These are phyloP conservation scores for Nasonia vitripennis DNA, from an alignment of 1,140 invertebrate species.

Conservation along the genomic window DNA sequence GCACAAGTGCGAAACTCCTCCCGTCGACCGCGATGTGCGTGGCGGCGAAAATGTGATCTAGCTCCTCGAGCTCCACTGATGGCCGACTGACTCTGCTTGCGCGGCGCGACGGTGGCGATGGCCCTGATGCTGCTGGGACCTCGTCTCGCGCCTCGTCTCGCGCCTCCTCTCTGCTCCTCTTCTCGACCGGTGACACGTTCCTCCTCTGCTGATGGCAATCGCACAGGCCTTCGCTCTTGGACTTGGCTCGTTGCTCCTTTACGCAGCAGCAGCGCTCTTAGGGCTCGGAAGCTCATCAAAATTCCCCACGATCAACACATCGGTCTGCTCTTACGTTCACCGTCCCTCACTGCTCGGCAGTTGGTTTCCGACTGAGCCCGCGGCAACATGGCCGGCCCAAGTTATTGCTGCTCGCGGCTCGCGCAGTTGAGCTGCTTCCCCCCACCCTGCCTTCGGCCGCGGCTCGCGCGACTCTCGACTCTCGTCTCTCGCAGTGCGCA, in stretches of 20 bases:
- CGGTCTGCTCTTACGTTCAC: conserved; percentile 68
- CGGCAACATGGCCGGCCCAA: conserved; percentile 53
- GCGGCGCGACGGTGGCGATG: not conserved
- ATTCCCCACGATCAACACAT: conserved; percentile 71
- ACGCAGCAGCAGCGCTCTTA: conserved; percentile 64
- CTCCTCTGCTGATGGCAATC: conserved; percentile 56
- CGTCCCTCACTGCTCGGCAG: conserved; percentile 74
- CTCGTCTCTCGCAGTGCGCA: not conserved
- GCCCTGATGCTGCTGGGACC: not conserved
- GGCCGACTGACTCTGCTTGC: not conserved
- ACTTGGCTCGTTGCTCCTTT: conserved; percentile 58
- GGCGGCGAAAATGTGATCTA: too few relatives aligned
- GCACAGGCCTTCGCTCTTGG: conserved; percentile 57
- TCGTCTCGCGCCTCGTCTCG: not conserved
- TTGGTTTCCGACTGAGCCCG: conserved; percentile 72
- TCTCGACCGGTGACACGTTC: conserved; percentile 34
- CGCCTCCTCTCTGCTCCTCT: not conserved
- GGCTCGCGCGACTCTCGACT: not conserved
- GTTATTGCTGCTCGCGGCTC: not conserved
- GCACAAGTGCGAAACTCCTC: too few relatives aligned
- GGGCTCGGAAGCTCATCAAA: conserved; percentile 73
- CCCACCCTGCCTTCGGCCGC: conserved; percentile 19
- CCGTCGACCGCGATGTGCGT: too few relatives aligned
- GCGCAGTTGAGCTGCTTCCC: not conserved
- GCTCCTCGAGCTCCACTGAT: not conserved